Percentiles rank a stretch among this genome's conserved stretches.
These are phyloP conservation scores for Sinonovacula constricta DNA, from an alignment of 1,140 invertebrate species.

Conservation along the genomic window DNA sequence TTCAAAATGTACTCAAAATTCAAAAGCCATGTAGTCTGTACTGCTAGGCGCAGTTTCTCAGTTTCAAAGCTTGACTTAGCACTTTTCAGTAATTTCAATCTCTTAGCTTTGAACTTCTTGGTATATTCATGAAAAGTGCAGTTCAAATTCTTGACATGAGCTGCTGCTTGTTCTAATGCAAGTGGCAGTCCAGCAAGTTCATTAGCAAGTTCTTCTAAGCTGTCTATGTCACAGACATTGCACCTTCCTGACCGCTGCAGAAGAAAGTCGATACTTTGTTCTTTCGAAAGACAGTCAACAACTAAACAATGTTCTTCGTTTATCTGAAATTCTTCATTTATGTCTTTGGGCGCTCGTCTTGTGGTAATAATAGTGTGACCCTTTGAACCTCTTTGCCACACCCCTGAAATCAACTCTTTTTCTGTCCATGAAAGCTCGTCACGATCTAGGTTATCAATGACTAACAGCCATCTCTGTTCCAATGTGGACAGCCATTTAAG, in stretches of 20 bases:
- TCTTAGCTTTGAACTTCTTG: slow-evolving; percentile 12
- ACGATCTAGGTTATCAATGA: slow-evolving; percentile 43
- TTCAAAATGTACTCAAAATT: too few species aligned
- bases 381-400: slow-evolving; percentile 23
- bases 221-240: neutral
- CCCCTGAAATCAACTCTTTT: slow-evolving; percentile 27
- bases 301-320: too few species aligned
- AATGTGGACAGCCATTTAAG: slow-evolving; percentile 18
- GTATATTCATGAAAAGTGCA: slow-evolving; percentile 27
- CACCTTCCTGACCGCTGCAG: neutral
- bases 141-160: too few species aligned
- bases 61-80: neutral
- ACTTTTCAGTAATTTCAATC: slow-evolving; percentile 16
- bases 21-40: slow-evolving; percentile 41
- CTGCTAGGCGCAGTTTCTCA: neutral
- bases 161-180: too few species aligned
- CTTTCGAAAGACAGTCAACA: too few species aligned
- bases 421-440: slow-evolving; percentile 14
- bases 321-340: too few species aligned
- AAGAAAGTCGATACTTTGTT: slow-evolving; percentile 23
- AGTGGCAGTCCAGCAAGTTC: slow-evolving; percentile 46
- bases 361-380: slow-evolving; percentile 29
- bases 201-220: neutral
- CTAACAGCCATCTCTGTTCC: slow-evolving; percentile 36
- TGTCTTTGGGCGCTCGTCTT: too few species aligned